Evolutionary conservation across 2,113 vertebrate genomes (phyloP).

Genomic region (Azemiops feae): DNA sequence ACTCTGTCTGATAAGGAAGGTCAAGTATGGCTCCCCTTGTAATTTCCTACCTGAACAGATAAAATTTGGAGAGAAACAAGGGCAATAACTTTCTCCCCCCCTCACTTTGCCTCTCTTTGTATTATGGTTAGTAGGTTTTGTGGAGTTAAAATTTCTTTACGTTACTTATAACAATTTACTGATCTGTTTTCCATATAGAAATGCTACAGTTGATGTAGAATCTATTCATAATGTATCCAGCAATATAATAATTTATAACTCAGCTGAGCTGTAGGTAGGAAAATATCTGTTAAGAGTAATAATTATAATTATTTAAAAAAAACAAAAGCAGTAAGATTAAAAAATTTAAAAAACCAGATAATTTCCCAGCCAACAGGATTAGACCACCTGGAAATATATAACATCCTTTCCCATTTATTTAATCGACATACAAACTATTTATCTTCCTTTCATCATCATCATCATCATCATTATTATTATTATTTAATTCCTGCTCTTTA

Average conservation of each 20-base stretch:
- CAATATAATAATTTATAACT: neutral
- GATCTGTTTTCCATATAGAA: neutral
- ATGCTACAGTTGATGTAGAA: neutral
- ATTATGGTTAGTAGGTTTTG: neutral
- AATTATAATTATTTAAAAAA: neutral
- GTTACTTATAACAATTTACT: neutral
- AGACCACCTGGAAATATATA: neutral
- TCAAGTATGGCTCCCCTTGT: neutral
- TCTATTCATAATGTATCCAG: neutral
- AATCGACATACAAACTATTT: neutral
- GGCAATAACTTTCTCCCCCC: neutral
- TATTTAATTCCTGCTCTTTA: neutral
- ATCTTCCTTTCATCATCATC: neutral
- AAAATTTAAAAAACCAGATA: neutral
- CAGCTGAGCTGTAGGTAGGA: neutral
- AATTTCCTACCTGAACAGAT: neutral
- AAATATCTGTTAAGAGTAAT: neutral
- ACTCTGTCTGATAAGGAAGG: neutral
- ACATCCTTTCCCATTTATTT: neutral
- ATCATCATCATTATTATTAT: too few relatives aligned
- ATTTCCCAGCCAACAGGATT: neutral
- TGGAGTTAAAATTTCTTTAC: neutral
- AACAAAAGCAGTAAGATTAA: neutral
- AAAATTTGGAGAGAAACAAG: neutral
- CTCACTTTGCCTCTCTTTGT: neutral